Evolutionary conservation across 2,797 vertebrate genomes (phyloP), one percentile per base, ranked within the genome.

Genomic region (Chelon labrosus): DNA sequence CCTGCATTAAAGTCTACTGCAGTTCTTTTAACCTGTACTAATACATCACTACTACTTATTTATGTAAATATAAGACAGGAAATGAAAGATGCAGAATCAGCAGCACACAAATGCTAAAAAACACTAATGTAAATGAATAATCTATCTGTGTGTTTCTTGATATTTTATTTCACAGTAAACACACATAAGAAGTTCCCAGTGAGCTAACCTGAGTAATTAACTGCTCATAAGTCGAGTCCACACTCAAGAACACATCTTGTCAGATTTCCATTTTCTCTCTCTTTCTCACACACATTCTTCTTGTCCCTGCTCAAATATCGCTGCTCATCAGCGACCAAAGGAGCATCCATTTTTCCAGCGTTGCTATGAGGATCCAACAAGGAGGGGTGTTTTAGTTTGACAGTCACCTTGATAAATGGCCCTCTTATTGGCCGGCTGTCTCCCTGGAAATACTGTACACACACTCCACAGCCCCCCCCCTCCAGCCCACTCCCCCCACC

Each of bases 391-490:
- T 22, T 85, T 81, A 76, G 87, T 85, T 86, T 88, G 87, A 85
- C 84, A 88, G 88, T 92, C 86, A 88, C 84, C 86, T 89, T 93
- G 92, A 93, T 89, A 84, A 93, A 94, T 90, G 79, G 88, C 88
- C 86, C 80, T 79, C 80, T 87, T 84, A 83, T 77, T 90, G 78
- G 4, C 80, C 62, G 65, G 52, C 60, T 31, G 80, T 88, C 77
- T 75, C 85, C 84, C 46, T 38, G 85, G 90, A 84, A 91, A 88
- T 83, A 87, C 80, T 80, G 84, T 79, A 85, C 75, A 85, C 85
- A 82, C 84, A 62, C 65, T 49, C 52, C 22, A 22, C 22, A 22
- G 22, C 22, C 22, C 22, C 22, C 22, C 22, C 22, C 3, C 22
- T n/a, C n/a, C n/a, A n/a, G n/a, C n/a, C n/a, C n/a, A n/a, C 22